These are phyloP conservation scores for Kudoa iwatai DNA, from an alignment of 30 jellyfish, hydroid and myxozoan species.

Conservation along the genomic window DNA sequence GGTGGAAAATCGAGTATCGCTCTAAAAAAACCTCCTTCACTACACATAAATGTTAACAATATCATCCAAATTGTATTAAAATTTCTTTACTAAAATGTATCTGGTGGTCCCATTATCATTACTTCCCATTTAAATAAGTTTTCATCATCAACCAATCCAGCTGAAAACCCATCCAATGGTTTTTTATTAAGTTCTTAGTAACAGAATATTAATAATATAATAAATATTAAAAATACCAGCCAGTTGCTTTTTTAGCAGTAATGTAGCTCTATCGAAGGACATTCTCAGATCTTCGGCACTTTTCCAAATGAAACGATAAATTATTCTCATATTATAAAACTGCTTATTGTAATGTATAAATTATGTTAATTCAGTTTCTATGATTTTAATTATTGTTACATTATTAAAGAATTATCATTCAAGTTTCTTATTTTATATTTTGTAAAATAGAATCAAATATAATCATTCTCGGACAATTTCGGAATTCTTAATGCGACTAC, in stretches of 20 bases:
- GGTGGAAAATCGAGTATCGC: slow-evolving; percentile 69
- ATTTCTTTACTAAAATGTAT: slow-evolving; percentile 37
- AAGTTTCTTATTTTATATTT: no score
- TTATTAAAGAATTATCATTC: no score
- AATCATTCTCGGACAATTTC: no score
- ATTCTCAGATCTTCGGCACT: background rate
- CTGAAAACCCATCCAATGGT: slow-evolving; percentile 90
- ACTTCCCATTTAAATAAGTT: slow-evolving; percentile 67
- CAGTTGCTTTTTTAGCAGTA: slow-evolving; percentile 8
- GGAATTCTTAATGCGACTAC: no score
- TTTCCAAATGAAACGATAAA: background rate
- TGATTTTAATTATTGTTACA: no score
- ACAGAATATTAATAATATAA: background rate
- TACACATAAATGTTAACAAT: slow-evolving; percentile 2
- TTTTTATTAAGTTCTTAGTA: slow-evolving; percentile 17
- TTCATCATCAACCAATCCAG: slow-evolving; percentile 77
- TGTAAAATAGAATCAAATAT: no score
- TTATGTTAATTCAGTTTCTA: no score
- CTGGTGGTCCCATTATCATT: slow-evolving; percentile 84
- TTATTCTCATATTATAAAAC: no score
- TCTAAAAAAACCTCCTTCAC: slow-evolving; percentile 96
- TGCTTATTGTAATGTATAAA: no score
- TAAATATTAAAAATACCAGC: slow-evolving; percentile 2
- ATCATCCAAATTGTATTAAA: background rate
- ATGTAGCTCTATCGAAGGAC: slow-evolving; percentile 7